Evolutionary conservation across 2,113 vertebrate genomes (phyloP), one percentile per base, ranked within the genome.

Genomic region (Corythornis vintsioides): DNA sequence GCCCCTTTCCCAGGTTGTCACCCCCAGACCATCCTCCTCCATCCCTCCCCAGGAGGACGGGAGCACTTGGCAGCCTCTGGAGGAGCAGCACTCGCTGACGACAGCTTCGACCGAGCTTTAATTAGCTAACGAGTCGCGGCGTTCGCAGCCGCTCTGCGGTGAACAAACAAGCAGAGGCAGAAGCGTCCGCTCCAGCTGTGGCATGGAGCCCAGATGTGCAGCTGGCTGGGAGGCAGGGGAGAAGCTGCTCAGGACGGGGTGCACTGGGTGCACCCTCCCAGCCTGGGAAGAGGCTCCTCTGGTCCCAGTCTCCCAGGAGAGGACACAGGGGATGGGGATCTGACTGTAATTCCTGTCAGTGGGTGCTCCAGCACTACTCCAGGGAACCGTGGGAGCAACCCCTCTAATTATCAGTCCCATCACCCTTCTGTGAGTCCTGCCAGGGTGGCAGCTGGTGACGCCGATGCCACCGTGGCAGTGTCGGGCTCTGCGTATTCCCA

Each of bases 331-430:
- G 22, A 33, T 25, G 25, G 64, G 57, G 79, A 8, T 50, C 22
- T 1, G 0, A 50, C 50, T n/a, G 76, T 26, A 10, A 38, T 26
- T 31, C 17, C 31, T 0, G 33, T 5, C 1, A 3, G 29, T 1
- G 19, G 13, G n/a, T 3, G 48, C 43, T 29, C n/a, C 12, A 16
- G 28, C n/a, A 11, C 22, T 7, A 24, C 26, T 38, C 56, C 21
- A 3, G n/a, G 53, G 11, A 2, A 4, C 40, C 7, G 57, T 2
- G 2, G 24, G 24, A 63, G 33, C 48, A 56, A 6, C 48, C 19
- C 47, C 33, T 26, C n/a, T 24, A 9, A 45, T 69, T 42, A 59
- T 12, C 24, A 5, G 16, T 16, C 61, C 55, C 42, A 11, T 53
- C 45, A 25, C 20, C 55, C 35, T 19, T 11, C 43, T n/a, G 2